phyloP scores from a whole-genome alignment of 2,113 vertebrate species.

The Corapipo altera region DNA sequence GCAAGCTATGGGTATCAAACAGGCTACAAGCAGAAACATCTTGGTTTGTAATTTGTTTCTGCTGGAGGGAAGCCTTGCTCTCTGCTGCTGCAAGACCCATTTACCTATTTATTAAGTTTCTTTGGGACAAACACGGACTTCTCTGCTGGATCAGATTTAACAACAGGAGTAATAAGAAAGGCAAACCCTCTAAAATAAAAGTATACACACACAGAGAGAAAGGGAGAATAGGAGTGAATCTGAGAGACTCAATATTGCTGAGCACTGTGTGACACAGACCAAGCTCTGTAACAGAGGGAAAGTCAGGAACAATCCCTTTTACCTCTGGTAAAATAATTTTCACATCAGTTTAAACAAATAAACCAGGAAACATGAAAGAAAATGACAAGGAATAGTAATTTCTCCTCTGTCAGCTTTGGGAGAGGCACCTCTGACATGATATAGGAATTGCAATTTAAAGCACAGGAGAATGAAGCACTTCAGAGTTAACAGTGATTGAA shows the following conservation, averaged over 20 bases:
- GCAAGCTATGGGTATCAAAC: neutral
- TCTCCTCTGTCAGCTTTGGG: neutral
- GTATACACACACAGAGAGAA: neutral
- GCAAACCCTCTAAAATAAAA: neutral
- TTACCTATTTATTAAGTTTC: neutral
- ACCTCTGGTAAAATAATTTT: neutral
- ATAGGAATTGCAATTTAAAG: neutral
- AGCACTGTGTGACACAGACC: neutral
- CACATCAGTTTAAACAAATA: neutral
- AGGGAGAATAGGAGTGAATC: neutral
- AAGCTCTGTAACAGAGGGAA: neutral
- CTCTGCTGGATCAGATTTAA: neutral
- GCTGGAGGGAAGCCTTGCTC: neutral
- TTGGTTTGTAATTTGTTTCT: neutral
- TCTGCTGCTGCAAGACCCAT: neutral
- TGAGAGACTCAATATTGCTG: neutral
- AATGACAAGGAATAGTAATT: neutral
- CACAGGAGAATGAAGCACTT: neutral
- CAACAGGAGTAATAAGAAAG: neutral
- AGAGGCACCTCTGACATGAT: neutral
- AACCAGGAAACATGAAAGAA: neutral
- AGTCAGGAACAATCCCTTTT: neutral
- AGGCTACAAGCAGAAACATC: neutral
- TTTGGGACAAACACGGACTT: neutral
- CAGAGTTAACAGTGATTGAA: neutral